Conservation (phyloP, 1,140 invertebrate genomes). For the Oscheius sp. region DNA sequence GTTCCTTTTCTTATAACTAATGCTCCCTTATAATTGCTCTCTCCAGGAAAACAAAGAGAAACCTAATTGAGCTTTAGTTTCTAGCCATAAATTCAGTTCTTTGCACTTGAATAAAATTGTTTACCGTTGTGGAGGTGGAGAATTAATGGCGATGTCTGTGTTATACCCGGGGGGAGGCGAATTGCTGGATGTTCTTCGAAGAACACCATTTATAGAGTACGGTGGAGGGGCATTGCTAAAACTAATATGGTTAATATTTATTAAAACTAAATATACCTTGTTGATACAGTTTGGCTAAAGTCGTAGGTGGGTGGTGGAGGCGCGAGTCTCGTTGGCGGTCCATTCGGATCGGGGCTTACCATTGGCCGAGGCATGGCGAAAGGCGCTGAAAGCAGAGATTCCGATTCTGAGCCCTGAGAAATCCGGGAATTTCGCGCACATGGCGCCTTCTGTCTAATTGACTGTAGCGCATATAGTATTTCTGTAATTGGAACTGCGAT, state of each 20-base stretch:
- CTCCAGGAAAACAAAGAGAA: too few relatives aligned
- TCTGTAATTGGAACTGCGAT: constrained; percentile 8
- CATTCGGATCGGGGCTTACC: background rate
- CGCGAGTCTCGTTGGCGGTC: background rate
- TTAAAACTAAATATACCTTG: background rate
- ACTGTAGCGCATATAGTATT: constrained; percentile 2
- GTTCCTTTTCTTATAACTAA: too few relatives aligned
- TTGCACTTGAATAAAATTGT: too few relatives aligned
- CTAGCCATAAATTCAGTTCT: too few relatives aligned
- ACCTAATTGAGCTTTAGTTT: too few relatives aligned
- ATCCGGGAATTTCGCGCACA: background rate
- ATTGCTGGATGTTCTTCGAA: background rate
- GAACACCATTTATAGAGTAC: background rate
- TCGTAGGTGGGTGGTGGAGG: background rate
- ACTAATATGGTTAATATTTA: background rate
- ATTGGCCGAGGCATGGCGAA: background rate
- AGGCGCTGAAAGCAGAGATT: background rate
- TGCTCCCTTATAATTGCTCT: too few relatives aligned
- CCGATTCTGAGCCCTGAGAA: background rate
- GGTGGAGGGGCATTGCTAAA: background rate
- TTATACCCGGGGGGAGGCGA: background rate
- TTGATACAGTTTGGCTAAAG: background rate
- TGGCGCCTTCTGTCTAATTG: background rate
- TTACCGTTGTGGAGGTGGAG: background rate
- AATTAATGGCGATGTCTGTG: background rate